Percentiles rank a stretch among this genome's conserved stretches.
phyloP scores from a whole-genome alignment of 2,888 invertebrate genomes.

The Chirona hameri region DNA sequence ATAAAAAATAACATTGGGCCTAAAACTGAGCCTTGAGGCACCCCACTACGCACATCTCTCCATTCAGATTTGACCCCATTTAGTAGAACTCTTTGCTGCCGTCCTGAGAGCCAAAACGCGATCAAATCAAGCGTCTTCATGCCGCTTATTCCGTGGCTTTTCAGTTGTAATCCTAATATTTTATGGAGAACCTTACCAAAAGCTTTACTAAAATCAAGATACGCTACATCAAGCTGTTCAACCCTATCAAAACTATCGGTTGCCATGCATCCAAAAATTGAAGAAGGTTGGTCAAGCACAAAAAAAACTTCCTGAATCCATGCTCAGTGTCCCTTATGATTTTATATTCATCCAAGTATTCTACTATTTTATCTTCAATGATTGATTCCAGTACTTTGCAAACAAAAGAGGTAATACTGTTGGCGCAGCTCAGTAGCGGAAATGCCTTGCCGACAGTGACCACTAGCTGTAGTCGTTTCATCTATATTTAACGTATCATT shows the following conservation, averaged over 20 bases:
- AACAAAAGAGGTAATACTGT: background rate
- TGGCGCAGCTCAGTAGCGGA: too few species aligned
- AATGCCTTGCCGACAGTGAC: too few species aligned
- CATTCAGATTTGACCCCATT: background rate
- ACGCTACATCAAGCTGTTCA: background rate
- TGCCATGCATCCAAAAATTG: background rate
- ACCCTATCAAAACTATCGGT: background rate
- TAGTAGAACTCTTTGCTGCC: background rate
- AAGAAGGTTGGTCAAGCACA: background rate
- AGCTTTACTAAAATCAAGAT: background rate
- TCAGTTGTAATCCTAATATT: background rate
- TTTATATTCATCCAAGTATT: background rate
- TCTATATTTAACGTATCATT: too few species aligned
- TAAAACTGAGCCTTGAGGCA: background rate
- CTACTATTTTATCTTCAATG: background rate
- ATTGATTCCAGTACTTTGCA: background rate
- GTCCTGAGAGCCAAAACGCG: background rate
- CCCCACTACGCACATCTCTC: background rate
- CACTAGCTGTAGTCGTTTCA: too few species aligned
- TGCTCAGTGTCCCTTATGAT: background rate
- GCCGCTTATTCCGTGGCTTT: background rate
- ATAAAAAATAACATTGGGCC: background rate
- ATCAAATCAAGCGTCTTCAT: background rate
- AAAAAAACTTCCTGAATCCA: background rate
- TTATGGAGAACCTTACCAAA: background rate